A percentile compares a stretch with the other conserved stretches of the same genome.
Evolutionary conservation across 1,140 invertebrate species (phyloP).

Genomic region (Zaprionus vittiger): DNA sequence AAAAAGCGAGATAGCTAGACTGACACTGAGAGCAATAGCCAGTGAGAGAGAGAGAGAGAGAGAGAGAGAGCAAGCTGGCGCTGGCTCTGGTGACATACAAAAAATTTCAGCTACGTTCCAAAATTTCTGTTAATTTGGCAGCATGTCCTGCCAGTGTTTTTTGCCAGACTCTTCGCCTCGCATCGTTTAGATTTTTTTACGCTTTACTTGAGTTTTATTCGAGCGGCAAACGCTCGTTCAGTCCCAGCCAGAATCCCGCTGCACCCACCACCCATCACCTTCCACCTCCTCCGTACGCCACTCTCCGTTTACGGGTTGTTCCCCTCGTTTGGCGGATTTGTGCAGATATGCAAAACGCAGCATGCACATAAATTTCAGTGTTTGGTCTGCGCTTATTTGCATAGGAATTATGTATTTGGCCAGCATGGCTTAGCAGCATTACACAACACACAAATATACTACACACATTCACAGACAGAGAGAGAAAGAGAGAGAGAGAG

Average conservation of each 20-base stretch:
- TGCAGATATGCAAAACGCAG: conserved; percentile 78
- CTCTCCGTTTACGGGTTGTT: conserved; percentile 22
- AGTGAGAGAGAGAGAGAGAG: background rate
- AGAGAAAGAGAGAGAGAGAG: background rate
- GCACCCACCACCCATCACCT: background rate
- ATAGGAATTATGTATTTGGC: conserved; percentile 82
- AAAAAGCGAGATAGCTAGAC: background rate
- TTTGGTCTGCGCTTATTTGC: conserved; percentile 76
- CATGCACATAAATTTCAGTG: conserved; percentile 75
- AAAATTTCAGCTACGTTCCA: conserved; percentile 57
- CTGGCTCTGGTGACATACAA: conserved; percentile 48
- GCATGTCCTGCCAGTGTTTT: conserved; percentile 58
- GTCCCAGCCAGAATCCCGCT: background rate
- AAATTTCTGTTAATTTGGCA: conserved; percentile 81
- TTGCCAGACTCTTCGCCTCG: conserved; percentile 52
- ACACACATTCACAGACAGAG: conserved; percentile 11
- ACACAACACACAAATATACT: conserved; percentile 57
- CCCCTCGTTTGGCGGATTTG: conserved; percentile 26
- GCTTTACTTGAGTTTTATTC: conserved; percentile 78
- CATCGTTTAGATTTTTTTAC: conserved; percentile 76
- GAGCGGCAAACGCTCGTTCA: conserved; percentile 28
- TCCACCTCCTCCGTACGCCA: background rate
- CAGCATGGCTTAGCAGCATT: conserved; percentile 76
- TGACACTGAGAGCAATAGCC: background rate
- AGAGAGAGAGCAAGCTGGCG: background rate